Evolutionary conservation across 2,888 invertebrate species (phyloP), one percentile per base, ranked within the genome.

Genomic region (Bombyx huttoni): DNA sequence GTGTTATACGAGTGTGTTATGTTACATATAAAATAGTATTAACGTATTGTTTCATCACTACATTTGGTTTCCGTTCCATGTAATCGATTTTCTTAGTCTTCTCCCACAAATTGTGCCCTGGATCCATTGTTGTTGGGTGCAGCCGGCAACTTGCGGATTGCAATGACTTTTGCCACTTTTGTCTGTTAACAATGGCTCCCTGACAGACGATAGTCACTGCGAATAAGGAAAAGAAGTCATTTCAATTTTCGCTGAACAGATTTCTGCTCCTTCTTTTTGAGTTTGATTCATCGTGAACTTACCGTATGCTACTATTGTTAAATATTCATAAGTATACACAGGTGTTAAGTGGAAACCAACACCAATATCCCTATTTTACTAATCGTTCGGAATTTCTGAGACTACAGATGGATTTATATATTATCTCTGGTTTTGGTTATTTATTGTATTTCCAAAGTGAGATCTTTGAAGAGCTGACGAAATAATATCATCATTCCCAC

Each of bases 121-220:
- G 40, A 12, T 40, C 68, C 61, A 74, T 81, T 81, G 79, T 79
- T 67, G 70, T 69, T 62, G 69, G 67, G 68, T 72, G 76, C 78
- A 78, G 73, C 78, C 78, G 75, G 78, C 65, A 63, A 72, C 68
- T 72, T 74, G 76, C 70, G 79, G 72, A 72, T 78, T 80, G 75
- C 77, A 73, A 70, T 72, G 72, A 75, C 74, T 78, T 72, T 64
- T 70, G 67, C 61, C 66, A 74, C 71, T 71, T 72, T 73, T 71
- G 69, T 68, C 66, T 64, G 59, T 64, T 65, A 51, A 60, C 62
- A 58, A 62, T 58, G 53, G 58, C 52, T 53, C 55, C 54, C 40
- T 10, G 40, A 40, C 40, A 40, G 40, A 12, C 40, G 40, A 40
- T 40, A 40, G 40, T 40, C 2, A 7, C 2, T 12, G 40, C 1